Conservation (phyloP, 2,113 vertebrate genomes). For the Martes martes region DNA sequence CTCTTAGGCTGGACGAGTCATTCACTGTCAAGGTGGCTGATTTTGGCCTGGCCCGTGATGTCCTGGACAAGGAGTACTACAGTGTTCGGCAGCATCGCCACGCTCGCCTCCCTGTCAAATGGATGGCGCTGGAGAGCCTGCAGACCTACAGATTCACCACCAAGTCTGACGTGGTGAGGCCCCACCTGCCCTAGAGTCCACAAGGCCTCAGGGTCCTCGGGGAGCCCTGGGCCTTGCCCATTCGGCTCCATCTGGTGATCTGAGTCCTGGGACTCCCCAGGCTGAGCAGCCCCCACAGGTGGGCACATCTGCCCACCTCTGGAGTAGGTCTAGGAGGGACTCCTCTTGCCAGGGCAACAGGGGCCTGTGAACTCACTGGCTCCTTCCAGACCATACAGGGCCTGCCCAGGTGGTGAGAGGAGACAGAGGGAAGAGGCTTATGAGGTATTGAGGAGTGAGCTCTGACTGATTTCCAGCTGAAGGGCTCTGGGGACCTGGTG, state of each 20-base stretch:
- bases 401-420: not conserved
- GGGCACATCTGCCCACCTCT: not conserved
- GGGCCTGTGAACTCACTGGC: not conserved
- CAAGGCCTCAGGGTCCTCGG: not conserved
- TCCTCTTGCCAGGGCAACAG: not conserved
- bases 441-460: not conserved
- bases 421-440: not conserved
- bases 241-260: not conserved
- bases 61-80: conserved; percentile 97
- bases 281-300: not conserved
- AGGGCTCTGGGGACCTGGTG: not conserved
- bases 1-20: conserved; percentile 91
- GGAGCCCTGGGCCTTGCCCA: not conserved
- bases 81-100: conserved; percentile 90
- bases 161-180: conserved; percentile 95
- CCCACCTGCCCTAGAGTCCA: not conserved
- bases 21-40: conserved; percentile 98
- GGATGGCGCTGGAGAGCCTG: conserved; percentile 98
- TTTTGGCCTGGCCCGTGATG: conserved; percentile 94
- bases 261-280: not conserved
- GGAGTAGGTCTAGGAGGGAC: not conserved
- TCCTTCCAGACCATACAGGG: not conserved
- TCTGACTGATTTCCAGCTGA: not conserved
- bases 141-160: conserved; percentile 97
- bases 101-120: conserved; percentile 95